phyloP scores from a whole-genome alignment of 2,797 vertebrate species.

The Yasuhikotakia modesta region DNA sequence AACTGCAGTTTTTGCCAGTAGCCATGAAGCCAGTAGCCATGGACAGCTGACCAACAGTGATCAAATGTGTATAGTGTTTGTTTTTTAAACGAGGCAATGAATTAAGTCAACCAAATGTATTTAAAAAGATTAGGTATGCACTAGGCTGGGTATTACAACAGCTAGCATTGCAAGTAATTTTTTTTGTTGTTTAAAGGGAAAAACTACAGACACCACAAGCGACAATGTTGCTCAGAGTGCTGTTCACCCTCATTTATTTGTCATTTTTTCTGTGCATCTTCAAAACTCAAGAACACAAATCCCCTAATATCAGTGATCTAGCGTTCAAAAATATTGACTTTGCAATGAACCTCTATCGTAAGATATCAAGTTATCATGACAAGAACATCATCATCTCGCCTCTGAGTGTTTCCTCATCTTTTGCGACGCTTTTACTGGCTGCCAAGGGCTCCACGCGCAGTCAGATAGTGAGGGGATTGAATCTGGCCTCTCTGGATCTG shows the following conservation, averaged over 20 bases:
- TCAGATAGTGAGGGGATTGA: conserved; percentile 80
- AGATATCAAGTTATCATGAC: conserved; percentile 83
- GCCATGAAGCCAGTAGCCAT: no score
- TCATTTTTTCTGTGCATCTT: conserved; percentile 54
- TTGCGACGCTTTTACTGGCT: conserved; percentile 80
- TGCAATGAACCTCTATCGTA: conserved; percentile 88
- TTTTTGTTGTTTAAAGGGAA: conserved; percentile 32
- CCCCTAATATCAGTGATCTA: conserved; percentile 73
- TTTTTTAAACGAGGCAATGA: no score
- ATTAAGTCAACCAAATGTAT: no score
- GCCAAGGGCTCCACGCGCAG: conserved; percentile 74
- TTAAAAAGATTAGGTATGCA: not conserved
- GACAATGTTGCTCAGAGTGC: conserved; percentile 62
- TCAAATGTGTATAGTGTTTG: no score
- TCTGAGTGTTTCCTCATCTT: conserved; percentile 79
- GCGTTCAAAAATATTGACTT: conserved; percentile 83
- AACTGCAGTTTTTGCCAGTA: no score
- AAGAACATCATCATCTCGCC: conserved; percentile 89
- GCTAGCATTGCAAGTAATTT: not conserved
- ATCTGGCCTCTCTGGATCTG: conserved; percentile 74
- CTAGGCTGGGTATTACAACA: not conserved
- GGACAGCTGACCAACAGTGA: no score
- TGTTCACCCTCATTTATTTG: conserved; percentile 62
- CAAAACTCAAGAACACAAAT: conserved; percentile 51
- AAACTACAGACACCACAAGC: not conserved